Percentiles rank a stretch among this genome's conserved stretches.
These are phyloP conservation scores for Mongoloraphidia duomilia DNA, from an alignment of 2,888 invertebrate genomes.

Conservation along the genomic window DNA sequence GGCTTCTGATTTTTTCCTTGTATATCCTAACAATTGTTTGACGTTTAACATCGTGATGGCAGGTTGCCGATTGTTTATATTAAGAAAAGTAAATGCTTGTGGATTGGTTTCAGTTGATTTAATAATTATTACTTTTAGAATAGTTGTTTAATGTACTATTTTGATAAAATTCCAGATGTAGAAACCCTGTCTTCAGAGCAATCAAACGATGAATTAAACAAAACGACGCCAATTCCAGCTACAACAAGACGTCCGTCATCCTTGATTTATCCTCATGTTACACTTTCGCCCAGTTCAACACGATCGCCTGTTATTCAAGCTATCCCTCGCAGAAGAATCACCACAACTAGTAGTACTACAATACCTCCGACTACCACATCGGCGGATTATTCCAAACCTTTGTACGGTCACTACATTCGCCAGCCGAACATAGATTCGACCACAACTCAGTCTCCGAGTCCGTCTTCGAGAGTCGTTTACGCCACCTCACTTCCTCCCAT, in stretches of 20 bases:
- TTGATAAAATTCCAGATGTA: slow-evolving; percentile 18
- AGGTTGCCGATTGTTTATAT: no score
- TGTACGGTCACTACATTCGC: slow-evolving; percentile 21
- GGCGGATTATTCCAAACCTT: slow-evolving; percentile 21
- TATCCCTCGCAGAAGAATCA: slow-evolving; percentile 40
- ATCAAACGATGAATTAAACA: slow-evolving; percentile 17
- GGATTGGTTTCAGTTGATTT: no score
- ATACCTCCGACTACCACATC: slow-evolving; percentile 27
- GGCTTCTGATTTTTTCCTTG: no score
- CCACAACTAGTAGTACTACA: slow-evolving; percentile 22
- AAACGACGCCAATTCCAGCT: slow-evolving; percentile 31
- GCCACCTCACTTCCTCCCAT: slow-evolving; percentile 22
- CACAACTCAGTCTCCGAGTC: slow-evolving; percentile 11
- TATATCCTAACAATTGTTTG: no score
- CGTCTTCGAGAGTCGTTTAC: slow-evolving; percentile 24
- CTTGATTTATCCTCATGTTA: slow-evolving; percentile 27
- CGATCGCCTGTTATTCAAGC: slow-evolving; percentile 49
- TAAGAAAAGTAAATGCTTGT: no score
- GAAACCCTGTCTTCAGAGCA: slow-evolving; percentile 28
- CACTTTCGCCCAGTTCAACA: slow-evolving; percentile 38
- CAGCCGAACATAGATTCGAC: slow-evolving; percentile 18
- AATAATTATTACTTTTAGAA: no score
- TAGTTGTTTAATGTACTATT: no score
- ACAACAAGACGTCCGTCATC: slow-evolving; percentile 41
- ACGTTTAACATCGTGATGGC: no score